phyloP scores from a whole-genome alignment of 2,888 invertebrate genomes.

The Mythimna pallens region DNA sequence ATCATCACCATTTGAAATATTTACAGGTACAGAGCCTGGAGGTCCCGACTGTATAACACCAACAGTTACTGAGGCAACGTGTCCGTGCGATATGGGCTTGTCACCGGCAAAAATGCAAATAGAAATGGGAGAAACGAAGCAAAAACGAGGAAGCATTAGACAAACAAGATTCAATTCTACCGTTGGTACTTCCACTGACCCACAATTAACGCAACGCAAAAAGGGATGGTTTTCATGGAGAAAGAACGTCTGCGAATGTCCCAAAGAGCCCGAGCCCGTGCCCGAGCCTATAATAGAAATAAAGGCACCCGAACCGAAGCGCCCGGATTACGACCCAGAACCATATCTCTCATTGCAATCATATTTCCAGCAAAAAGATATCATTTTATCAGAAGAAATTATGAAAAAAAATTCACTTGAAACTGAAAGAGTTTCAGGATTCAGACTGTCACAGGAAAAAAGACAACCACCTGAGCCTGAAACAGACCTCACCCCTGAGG shows the following conservation, averaged over 20 bases:
- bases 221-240: slow-evolving; percentile 50
- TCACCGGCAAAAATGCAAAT: neutral
- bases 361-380: neutral
- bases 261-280: slow-evolving; percentile 42
- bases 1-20: slow-evolving; percentile 9
- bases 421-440: slow-evolving; percentile 77
- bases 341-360: neutral
- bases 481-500: slow-evolving; percentile 33
- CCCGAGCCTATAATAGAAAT: neutral
- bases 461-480: slow-evolving; percentile 20
- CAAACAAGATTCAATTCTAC: slow-evolving; percentile 17
- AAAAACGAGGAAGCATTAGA: slow-evolving; percentile 20
- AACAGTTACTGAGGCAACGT: neutral
- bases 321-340: slow-evolving; percentile 13
- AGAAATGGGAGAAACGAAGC: slow-evolving; percentile 18
- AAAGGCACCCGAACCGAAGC: neutral
- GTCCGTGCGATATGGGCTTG: neutral
- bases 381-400: slow-evolving; percentile 12
- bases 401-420: slow-evolving; percentile 70
- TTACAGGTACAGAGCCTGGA: slow-evolving; percentile 1
- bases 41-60: no score
- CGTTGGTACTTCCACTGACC: slow-evolving; percentile 41
- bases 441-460: slow-evolving; percentile 67
- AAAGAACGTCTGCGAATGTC: slow-evolving; percentile 66
- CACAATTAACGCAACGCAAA: slow-evolving; percentile 1